These are phyloP conservation scores for Scarus forsteni DNA, from an alignment of 2,797 vertebrate species.

Conservation along the genomic window DNA sequence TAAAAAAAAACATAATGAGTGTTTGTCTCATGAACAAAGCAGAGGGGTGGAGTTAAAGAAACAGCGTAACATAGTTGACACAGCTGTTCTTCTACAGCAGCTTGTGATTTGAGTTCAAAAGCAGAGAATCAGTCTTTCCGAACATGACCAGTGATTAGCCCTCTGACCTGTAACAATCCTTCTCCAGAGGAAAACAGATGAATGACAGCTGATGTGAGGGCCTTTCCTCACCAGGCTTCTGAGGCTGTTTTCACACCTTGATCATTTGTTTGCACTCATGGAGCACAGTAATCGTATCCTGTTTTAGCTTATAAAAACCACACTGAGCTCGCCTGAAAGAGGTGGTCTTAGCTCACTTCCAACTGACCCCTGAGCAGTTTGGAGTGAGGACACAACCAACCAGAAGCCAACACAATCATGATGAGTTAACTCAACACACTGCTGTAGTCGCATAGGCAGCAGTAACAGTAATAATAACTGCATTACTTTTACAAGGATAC, in stretches of 20 bases:
- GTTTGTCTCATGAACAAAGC: conserved; percentile 15
- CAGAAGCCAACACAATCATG: too few species aligned
- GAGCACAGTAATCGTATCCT: too few species aligned
- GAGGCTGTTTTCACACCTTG: background rate
- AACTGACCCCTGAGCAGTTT: too few species aligned
- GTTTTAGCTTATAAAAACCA: too few species aligned
- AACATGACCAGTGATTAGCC: conserved; percentile 68
- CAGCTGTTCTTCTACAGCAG: conserved; percentile 68
- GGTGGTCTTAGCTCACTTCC: too few species aligned
- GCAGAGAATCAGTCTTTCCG: conserved; percentile 56
- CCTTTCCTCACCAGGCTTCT: conserved; percentile 20
- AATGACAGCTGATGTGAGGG: conserved; percentile 44
- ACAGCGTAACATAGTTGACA: conserved; percentile 52
- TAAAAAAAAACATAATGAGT: conserved; percentile 27
- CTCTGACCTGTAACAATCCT: conserved; percentile 42
- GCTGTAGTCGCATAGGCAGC: too few species aligned
- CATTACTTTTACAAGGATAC: too few species aligned
- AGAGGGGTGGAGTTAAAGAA: conserved; percentile 47
- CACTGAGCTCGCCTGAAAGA: too few species aligned
- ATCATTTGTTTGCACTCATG: too few species aligned
- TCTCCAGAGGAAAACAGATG: conserved; percentile 65
- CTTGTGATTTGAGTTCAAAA: conserved; percentile 72
- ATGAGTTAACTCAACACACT: too few species aligned
- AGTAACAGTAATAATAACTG: too few species aligned
- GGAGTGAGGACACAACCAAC: too few species aligned